These are phyloP conservation scores for Athrips mouffetella DNA, from an alignment of 2,888 invertebrate genomes.

Conservation along the genomic window DNA sequence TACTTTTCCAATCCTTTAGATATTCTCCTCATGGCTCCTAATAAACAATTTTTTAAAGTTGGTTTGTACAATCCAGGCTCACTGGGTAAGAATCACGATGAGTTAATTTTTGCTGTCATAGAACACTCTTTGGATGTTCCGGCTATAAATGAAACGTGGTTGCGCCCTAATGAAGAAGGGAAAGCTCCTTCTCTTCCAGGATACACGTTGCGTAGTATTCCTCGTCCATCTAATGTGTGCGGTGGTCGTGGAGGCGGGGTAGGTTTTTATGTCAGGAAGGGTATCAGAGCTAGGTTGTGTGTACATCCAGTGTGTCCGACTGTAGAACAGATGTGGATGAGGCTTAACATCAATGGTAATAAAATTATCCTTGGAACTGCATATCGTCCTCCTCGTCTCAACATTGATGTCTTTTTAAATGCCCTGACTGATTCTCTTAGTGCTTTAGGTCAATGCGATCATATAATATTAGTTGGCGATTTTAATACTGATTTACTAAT, in stretches of 20 bases:
- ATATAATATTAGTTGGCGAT: background rate
- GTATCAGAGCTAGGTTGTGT: background rate
- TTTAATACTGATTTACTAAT: background rate
- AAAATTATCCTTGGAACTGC: background rate
- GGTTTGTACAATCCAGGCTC: background rate
- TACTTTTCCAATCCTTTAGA: no score
- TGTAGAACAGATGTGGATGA: slow-evolving; percentile 6
- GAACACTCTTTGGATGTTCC: background rate
- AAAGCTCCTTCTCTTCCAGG: slow-evolving; percentile 5
- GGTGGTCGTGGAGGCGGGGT: background rate
- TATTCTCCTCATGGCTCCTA: background rate
- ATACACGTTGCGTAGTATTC: background rate
- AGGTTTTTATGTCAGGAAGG: slow-evolving; percentile 1
- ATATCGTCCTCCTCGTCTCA: no score
- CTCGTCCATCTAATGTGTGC: background rate
- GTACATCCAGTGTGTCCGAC: background rate
- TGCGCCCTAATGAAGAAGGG: background rate
- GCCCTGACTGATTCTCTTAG: slow-evolving; percentile 1
- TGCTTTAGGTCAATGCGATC: no score
- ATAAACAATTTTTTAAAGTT: background rate
- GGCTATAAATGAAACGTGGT: slow-evolving; percentile 7
- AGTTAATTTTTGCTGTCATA: background rate
- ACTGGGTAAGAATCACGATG: no score
- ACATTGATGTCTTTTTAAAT: slow-evolving; percentile 6
- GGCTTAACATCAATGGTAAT: background rate